These are phyloP conservation scores for Microcebus murinus DNA, from an alignment of 2,113 vertebrate species.

Conservation along the genomic window DNA sequence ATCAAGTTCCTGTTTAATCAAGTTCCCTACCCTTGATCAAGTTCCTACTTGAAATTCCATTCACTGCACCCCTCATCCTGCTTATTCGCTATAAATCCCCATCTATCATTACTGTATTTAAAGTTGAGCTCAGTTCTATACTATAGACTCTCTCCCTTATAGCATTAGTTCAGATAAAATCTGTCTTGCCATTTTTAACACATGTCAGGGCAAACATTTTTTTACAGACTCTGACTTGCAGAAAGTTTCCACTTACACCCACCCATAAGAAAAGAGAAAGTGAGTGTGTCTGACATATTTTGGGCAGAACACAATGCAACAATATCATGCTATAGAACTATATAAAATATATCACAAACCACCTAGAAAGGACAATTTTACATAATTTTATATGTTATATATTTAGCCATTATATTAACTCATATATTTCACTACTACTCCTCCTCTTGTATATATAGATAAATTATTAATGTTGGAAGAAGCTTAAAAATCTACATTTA, in stretches of 20 bases:
- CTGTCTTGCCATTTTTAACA: background rate
- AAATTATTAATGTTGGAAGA: background rate
- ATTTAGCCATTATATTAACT: background rate
- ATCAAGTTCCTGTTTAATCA: background rate
- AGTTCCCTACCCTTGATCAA: background rate
- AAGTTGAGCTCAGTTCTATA: background rate
- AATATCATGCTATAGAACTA: background rate
- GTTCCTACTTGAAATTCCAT: background rate
- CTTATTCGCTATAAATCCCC: background rate
- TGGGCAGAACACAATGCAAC: background rate
- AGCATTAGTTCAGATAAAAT: background rate
- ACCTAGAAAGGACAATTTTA: background rate
- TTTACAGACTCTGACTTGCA: background rate
- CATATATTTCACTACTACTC: background rate
- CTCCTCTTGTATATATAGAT: background rate
- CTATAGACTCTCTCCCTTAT: background rate
- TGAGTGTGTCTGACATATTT: background rate
- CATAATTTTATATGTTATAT: background rate
- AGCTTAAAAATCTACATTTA: background rate
- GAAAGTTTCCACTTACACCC: background rate
- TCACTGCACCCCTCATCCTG: background rate
- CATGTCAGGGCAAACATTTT: background rate
- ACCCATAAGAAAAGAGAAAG: background rate
- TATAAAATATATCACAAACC: background rate
- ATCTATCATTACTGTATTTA: background rate